Conservation (phyloP, 2,888 invertebrate species). For the Philereme transversata region DNA sequence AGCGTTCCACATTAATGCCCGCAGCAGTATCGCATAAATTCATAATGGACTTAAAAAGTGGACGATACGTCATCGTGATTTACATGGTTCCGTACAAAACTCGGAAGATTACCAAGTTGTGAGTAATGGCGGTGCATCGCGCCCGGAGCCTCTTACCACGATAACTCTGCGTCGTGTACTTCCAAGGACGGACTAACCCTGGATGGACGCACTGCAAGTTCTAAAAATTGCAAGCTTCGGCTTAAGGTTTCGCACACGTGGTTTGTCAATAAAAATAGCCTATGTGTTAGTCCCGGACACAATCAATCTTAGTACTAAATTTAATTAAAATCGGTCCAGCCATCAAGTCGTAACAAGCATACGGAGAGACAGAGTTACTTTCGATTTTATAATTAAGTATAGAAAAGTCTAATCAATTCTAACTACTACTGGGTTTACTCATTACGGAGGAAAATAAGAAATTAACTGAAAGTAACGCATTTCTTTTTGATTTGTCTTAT, state of each 20-base stretch:
- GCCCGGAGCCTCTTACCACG: conserved; percentile 15
- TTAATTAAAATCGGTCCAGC: too few species aligned
- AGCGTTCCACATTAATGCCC: conserved; percentile 16
- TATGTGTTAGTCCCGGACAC: not conserved
- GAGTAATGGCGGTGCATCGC: conserved; percentile 31
- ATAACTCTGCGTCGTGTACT: conserved; percentile 24
- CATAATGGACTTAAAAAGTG: conserved; percentile 28
- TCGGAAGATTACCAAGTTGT: conserved; percentile 33
- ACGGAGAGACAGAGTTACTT: too few species aligned
- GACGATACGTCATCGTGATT: conserved; percentile 26
- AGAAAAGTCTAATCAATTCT: too few species aligned
- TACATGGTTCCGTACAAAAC: conserved; percentile 32
- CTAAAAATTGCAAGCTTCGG: not conserved
- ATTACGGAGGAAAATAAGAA: too few species aligned
- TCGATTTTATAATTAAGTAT: too few species aligned
- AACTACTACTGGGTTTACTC: too few species aligned
- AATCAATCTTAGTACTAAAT: too few species aligned
- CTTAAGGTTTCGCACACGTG: too few species aligned
- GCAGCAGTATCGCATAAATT: conserved; percentile 28
- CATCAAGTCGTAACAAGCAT: too few species aligned
- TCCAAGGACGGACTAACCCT: conserved; percentile 1
- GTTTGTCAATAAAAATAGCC: not conserved
- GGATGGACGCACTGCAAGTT: not conserved
- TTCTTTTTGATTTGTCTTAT: too few species aligned
- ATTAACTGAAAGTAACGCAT: too few species aligned